Evolutionary conservation across 2,888 invertebrate species (phyloP), one percentile per base, ranked within the genome.

Genomic region (Helicoverpa assulta): DNA sequence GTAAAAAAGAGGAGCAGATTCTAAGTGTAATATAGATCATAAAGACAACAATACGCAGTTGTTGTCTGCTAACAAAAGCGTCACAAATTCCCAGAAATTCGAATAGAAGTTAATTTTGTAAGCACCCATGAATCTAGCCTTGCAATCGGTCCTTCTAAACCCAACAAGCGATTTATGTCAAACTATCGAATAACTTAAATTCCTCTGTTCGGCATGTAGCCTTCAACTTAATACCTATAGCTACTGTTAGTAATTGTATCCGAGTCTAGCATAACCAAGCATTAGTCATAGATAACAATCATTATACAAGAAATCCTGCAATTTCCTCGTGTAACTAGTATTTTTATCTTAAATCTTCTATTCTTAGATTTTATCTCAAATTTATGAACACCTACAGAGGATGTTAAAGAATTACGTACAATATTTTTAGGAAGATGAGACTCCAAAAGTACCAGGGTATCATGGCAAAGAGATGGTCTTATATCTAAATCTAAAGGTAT

Each of bases 131-230:
- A 16, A 14, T 43, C 16, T 43, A n/a, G n/a, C 47, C n/a, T 47
- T 47, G n/a, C 47, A n/a, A 47, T 19, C 1, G 6, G 62, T 47
- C 55, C n/a, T 56, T 21, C 53, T 52, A 55, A 43, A 47, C 12
- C 43, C 33, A 16, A 60, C 59, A 19, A 66, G n/a, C n/a, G 26
- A 75, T 68, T 57, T 64, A 43, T 54, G 58, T 66, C 62, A 60
- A 65, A 57, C 54, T 73, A 61, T 58, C 56, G 56, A 61, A 63
- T 67, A 63, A 33, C 57, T 67, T 29, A 55, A 73, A 79, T 76
- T 72, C 55, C 47, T 50, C 62, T 19, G 50, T 56, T 33, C 54
- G 63, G 12, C 47, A 58, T 63, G 29, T 70, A 65, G 63, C 67
- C 72, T 70, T 80, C 81, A 55, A 37, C 47, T 53, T 21, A 72